phyloP scores from a whole-genome alignment of 2,888 invertebrate species.

The Oxycera nigricornis region DNA sequence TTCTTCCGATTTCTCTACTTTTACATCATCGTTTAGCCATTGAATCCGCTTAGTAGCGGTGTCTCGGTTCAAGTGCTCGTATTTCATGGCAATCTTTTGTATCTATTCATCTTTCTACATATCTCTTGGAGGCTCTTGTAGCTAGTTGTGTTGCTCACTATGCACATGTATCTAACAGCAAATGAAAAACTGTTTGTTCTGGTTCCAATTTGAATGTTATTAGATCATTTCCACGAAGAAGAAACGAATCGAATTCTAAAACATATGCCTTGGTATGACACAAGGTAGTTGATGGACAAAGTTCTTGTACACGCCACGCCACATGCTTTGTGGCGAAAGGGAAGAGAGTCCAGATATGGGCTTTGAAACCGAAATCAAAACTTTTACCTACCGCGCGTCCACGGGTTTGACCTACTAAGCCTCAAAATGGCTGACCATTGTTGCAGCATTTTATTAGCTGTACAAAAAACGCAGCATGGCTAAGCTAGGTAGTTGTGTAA shows the following conservation, averaged over 20 bases:
- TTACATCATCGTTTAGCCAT: constrained; percentile 11
- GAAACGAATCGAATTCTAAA: too few species aligned
- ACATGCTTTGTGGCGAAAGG: not conserved
- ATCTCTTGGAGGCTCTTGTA: constrained; percentile 1
- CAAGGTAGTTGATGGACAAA: too few species aligned
- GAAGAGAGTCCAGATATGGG: not conserved
- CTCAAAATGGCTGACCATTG: not conserved
- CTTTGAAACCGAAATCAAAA: not conserved
- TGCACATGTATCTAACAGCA: not conserved
- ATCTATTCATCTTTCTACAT: too few species aligned
- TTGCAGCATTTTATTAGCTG: too few species aligned
- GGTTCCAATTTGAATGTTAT: not conserved
- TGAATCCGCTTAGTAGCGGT: constrained; percentile 20
- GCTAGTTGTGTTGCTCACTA: not conserved
- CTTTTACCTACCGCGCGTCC: not conserved
- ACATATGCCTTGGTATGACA: too few species aligned
- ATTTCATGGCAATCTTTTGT: not conserved
- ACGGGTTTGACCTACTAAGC: constrained; percentile 2
- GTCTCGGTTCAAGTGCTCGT: not conserved
- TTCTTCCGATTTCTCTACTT: constrained; percentile 25
- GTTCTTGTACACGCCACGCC: too few species aligned
- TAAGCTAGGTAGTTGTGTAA: too few species aligned
- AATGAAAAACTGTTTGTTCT: not conserved
- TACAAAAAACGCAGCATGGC: too few species aligned
- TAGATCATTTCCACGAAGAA: not conserved